Percentiles rank a stretch among this genome's conserved stretches.
phyloP scores from a whole-genome alignment of 2,888 invertebrate species.

The Aphodius sticticus region DNA sequence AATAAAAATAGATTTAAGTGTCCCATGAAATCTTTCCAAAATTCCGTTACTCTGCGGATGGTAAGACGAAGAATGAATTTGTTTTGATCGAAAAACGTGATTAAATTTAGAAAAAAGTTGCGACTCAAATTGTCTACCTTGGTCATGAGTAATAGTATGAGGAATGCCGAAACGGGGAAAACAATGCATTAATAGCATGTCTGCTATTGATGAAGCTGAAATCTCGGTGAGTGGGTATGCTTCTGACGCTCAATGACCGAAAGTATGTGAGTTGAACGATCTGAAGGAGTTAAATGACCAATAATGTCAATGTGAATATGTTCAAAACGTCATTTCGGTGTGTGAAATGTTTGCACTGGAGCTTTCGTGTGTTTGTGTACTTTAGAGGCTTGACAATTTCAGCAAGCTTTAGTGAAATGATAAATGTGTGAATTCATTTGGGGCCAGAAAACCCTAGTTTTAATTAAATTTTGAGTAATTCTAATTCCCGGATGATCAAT shows the following conservation, averaged over 20 bases:
- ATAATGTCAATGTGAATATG: conserved; percentile 56
- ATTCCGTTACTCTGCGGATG: no score
- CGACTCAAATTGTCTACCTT: background rate
- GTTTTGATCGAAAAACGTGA: conserved; percentile 25
- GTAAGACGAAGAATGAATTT: no score
- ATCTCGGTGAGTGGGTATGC: conserved; percentile 50
- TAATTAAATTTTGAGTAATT: conserved; percentile 21
- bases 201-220: background rate
- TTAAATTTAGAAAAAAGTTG: conserved; percentile 38
- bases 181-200: no score
- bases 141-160: no score
- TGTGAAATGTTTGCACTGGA: conserved; percentile 37
- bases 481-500: conserved; percentile 21
- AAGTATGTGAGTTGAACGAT: conserved; percentile 48
- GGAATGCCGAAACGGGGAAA: no score
- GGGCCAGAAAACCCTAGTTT: conserved; percentile 32
- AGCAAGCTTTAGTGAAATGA: conserved; percentile 26
- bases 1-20: conserved; percentile 27
- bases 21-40: no score
- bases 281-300: conserved; percentile 53
- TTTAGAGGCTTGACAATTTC: conserved; percentile 51
- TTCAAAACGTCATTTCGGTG: conserved; percentile 34
- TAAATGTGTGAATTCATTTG: conserved; percentile 20
- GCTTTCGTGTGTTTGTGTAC: conserved; percentile 46
- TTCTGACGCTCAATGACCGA: conserved; percentile 51